Conservation (phyloP, 2,113 vertebrate species). For the Notarius lentiginosus region DNA sequence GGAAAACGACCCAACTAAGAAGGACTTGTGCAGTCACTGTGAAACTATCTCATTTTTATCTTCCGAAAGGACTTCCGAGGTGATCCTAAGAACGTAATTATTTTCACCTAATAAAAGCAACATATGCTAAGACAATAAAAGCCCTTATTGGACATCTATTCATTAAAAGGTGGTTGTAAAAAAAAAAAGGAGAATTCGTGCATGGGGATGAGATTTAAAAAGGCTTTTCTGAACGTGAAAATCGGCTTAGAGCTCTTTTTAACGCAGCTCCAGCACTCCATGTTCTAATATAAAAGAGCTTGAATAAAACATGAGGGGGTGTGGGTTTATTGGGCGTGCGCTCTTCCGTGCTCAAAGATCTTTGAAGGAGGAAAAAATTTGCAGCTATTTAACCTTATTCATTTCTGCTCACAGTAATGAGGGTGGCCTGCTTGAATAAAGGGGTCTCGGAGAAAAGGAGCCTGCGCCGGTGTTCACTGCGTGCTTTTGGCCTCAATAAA, state of each 20-base stretch:
- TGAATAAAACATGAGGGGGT: conserved; percentile 79
- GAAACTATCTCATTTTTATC: conserved; percentile 99
- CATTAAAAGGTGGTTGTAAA: conserved; percentile 87
- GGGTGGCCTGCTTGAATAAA: conserved; percentile 39
- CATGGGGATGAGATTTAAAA: conserved; percentile 75
- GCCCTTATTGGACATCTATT: conserved; percentile 96
- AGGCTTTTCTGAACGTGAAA: conserved; percentile 72
- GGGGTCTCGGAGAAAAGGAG: conserved; percentile 32
- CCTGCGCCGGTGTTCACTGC: conserved; percentile 29
- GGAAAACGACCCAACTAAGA: conserved; percentile 90
- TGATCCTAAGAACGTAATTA: conserved; percentile 99
- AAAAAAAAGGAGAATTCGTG: conserved; percentile 68
- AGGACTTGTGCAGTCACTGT: conserved; percentile 99
- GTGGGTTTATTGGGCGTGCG: conserved; percentile 75
- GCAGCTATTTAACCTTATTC: conserved; percentile 59
- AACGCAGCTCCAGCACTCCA: conserved; percentile 69
- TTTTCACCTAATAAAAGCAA: conserved; percentile 99
- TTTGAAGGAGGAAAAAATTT: conserved; percentile 61
- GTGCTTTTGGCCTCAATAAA: conserved; percentile 38
- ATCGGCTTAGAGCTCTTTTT: conserved; percentile 71
- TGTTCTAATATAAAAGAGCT: conserved; percentile 72
- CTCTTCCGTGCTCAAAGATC: conserved; percentile 65
- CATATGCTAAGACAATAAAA: conserved; percentile 99
- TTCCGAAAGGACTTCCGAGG: conserved; percentile 93
- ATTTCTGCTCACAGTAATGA: conserved; percentile 54